Evolutionary conservation across 2,797 vertebrate species (phyloP), one percentile per base, ranked within the genome.

Genomic region (Emys orbicularis): DNA sequence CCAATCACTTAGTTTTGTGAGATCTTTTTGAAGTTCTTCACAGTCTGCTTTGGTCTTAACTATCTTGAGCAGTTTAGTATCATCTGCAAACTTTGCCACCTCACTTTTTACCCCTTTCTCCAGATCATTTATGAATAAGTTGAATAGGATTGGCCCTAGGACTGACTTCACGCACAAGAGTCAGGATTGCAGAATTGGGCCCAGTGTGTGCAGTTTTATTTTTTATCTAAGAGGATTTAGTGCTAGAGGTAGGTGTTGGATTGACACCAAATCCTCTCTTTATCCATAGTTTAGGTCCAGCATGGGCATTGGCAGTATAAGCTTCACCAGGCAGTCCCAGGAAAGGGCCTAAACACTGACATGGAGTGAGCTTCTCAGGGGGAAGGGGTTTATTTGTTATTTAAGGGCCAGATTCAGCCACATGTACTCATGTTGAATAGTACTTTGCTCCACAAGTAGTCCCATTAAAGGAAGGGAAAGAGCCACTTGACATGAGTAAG

Each of bases 401-500:
- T 72, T 72, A 72, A 2, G 77, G 81, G 86, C 56, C 44, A 4
- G 0, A 0, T 16, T 92, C 85, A 50, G 31, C n/a, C 1, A 1
- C 84, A 29, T 34, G 56, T 86, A 76, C 56, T 83, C 44, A 83
- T 0, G 0, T 3, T 15, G 90, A 16, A 59, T 52, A 44, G 25
- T 84, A 85, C 86, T 11, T 37, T 74, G 87, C 65, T 57, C 5
- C 41, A 84, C 18, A 77, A 87, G 84, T 34, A 37, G 44, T 74
- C 56, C 6, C 80, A 50, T 94, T 37, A 81, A 68, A 61, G 79
- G 34, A 81, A 92, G 83, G 25, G 15, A 5, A 44, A 56, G 83
- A 92, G 54, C 19, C 31, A 52, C 23, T 31, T 12, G 0, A 0
- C 6, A 13, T 54, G 10, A 9, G 37, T 12, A 3, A 88, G 77